Conservation (phyloP, 2,888 invertebrate species). For the Cephus nigrinus region DNA sequence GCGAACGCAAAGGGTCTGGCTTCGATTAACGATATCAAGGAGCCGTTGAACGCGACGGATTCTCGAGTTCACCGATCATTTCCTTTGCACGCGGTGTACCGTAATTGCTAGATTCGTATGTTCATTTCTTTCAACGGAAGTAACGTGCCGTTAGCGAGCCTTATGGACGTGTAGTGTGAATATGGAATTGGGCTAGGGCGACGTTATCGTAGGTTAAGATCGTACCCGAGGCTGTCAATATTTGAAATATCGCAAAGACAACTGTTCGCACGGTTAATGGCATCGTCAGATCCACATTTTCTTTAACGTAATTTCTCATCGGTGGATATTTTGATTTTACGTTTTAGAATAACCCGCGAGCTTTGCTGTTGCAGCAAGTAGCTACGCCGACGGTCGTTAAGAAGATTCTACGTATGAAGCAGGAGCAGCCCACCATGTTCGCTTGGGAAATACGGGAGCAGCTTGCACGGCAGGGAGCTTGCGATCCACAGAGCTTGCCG, state of each 20-base stretch:
- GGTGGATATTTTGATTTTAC: conserved; percentile 10
- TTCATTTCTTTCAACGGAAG: background rate
- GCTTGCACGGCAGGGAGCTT: conserved; percentile 88
- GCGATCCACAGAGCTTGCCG: conserved; percentile 91
- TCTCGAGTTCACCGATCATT: background rate
- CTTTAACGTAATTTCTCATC: background rate
- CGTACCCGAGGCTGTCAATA: background rate
- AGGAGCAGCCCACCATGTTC: conserved; percentile 96
- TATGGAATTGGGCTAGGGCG: background rate
- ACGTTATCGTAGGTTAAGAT: background rate
- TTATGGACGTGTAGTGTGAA: background rate
- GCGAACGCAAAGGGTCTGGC: conserved; percentile 1
- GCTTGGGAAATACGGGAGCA: conserved; percentile 97
- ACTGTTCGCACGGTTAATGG: background rate
- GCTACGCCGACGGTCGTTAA: conserved; percentile 96
- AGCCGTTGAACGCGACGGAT: background rate
- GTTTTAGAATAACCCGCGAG: conserved; percentile 23
- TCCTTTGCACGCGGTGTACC: background rate
- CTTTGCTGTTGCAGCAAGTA: conserved; percentile 82
- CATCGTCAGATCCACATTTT: background rate
- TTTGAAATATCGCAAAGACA: background rate
- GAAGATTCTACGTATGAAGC: conserved; percentile 92
- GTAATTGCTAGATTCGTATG: background rate
- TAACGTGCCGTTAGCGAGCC: background rate
- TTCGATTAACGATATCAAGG: background rate